phyloP scores from a whole-genome alignment of 2,113 vertebrate genomes.

The Engraulis encrasicolus region DNA sequence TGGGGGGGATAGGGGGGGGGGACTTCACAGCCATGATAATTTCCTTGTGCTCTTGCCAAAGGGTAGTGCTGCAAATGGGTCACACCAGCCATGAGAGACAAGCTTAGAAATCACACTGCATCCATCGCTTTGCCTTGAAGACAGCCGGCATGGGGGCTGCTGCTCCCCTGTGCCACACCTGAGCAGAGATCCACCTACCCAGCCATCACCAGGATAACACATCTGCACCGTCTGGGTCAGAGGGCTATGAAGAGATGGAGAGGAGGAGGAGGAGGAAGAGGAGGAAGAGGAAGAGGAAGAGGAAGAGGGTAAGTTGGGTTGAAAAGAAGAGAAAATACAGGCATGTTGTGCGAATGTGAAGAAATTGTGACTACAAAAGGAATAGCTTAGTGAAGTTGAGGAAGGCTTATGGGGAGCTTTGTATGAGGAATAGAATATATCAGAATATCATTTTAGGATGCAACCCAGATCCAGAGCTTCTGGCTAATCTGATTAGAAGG shows the following conservation, averaged over 20 bases:
- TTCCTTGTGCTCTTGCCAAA: conserved; percentile 35
- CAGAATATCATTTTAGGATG: too few species aligned
- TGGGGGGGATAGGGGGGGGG: too few species aligned
- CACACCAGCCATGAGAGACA: conserved; percentile 25
- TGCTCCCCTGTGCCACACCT: neutral
- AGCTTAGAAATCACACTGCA: neutral
- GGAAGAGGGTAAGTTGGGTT: neutral
- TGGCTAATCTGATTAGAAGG: too few species aligned
- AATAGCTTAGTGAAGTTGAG: neutral
- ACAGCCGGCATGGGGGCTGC: neutral
- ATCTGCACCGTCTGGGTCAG: neutral
- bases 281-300: neutral
- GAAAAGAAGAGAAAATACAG: neutral
- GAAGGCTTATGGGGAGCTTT: too few species aligned
- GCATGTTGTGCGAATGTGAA: neutral
- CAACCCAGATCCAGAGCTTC: too few species aligned
- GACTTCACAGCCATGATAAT: conserved; percentile 35
- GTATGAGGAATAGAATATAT: too few species aligned
- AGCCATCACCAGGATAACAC: too few species aligned
- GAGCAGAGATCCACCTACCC: neutral
- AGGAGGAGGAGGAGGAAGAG: neutral
- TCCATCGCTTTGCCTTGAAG: conserved; percentile 27
- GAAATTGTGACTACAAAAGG: too few species aligned
- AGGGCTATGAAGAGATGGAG: neutral
- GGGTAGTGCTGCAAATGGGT: conserved; percentile 33